Percentiles rank a stretch among this genome's conserved stretches.
phyloP scores from a whole-genome alignment of 2,888 invertebrate species.

The Polydrusus pterygomalis region DNA sequence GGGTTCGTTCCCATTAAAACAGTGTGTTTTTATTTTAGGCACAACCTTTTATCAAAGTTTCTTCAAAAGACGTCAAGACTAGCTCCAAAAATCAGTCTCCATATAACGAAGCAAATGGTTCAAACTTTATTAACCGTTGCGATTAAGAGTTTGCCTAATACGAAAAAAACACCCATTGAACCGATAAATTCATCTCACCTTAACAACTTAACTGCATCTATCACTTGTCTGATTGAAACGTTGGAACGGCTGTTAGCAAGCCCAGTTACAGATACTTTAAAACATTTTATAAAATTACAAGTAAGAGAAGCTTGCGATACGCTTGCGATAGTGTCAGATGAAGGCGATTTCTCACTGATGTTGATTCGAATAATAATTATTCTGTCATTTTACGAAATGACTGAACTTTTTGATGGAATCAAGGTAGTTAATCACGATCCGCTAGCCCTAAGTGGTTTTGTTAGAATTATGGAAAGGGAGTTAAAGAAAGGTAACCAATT shows the following conservation, averaged over 20 bases:
- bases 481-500: conserved; percentile 41
- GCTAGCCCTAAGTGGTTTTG: conserved; percentile 48
- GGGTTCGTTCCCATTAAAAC: too few relatives aligned
- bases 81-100: conserved; percentile 47
- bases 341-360: conserved; percentile 42
- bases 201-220: conserved; percentile 2
- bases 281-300: conserved; percentile 49
- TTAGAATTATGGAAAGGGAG: conserved; percentile 48
- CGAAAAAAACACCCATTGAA: conserved; percentile 35
- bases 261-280: conserved; percentile 40
- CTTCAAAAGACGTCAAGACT: conserved; percentile 40
- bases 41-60: conserved; percentile 41
- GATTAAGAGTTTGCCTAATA: conserved; percentile 29
- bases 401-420: conserved; percentile 52
- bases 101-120: conserved; percentile 49
- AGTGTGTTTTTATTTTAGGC: conserved; percentile 33
- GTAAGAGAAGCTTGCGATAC: conserved; percentile 47
- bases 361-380: conserved; percentile 46
- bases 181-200: conserved; percentile 18
- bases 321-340: conserved; percentile 41
- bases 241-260: conserved; percentile 46
- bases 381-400: conserved; percentile 53
- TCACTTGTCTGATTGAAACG: conserved; percentile 44
- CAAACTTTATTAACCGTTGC: conserved; percentile 36
- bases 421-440: conserved; percentile 52